Evolutionary conservation across 2,113 vertebrate species (phyloP), one percentile per base, ranked within the genome.

Genomic region (Salvelinus namaycush): DNA sequence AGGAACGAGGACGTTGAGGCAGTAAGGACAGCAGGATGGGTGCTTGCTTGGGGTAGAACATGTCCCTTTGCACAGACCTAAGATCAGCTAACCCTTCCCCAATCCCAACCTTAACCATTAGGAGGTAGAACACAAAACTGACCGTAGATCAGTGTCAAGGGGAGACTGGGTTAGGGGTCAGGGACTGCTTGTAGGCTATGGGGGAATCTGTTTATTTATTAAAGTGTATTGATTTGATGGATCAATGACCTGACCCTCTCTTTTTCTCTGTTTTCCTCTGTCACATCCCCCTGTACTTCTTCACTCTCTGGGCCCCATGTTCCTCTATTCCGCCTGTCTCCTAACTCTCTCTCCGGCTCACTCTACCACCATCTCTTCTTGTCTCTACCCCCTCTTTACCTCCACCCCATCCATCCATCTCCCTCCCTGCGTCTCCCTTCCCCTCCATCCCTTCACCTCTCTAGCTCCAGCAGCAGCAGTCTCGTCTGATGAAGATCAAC

Each of bases 391-490:
- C 51, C 51, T 39, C 39, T 39, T 39, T 39, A 27, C 24, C 11
- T 6, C 48, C 51, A 24, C 54, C 54, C 39, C 29, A 39, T 66
- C 9, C 9, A 1, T 54, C 39, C 39, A 39, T 39, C 8, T 44
- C 9, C 39, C 34, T 16, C 31, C 3, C 48, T 51, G 39, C 26
- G 4, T n/a, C 48, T 44, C 39, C 39, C 39, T 44, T 44, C 39
- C 39, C 39, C 39, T 44, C 39, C 39, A 44, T 11, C 9, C 39
- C 39, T 44, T 9, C 2, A 44, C 11, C 74, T 69, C 64, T 75
- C 1, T 90, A 99, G 98, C 94, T 99, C 18, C 98, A 99, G 90
- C 98, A 99, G 90, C 98, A 99, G 83, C 96, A 97, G 93, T 96
- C 92, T 34, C 94, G 98, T 20, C 89, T 99, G 1, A 99, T 99